Base-by-base conservation (phyloP, 2,888 invertebrate genomes). In the Aporophyla nigra region DNA sequence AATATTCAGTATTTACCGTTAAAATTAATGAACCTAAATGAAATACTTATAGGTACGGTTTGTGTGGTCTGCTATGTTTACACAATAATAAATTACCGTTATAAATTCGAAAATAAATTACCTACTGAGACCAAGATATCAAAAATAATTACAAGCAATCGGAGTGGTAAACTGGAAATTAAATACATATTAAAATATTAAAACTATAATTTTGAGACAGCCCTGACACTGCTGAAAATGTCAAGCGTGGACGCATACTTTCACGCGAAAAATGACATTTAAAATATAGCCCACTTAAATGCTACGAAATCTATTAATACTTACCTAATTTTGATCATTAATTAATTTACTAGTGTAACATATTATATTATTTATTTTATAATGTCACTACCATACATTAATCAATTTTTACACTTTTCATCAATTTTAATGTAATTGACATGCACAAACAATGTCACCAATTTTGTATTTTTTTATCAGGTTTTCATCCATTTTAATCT, bases 161-260 rank as follows among this genome's bases (percentile, higher is more conserved):
- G 54, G 7, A 61, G 54, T 27, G 46, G 27, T 68, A 65, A 74
- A 21, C 74, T 71, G 56, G 49, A 69, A 71, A 81, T 84, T 77
- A 83, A 81, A 80, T 76, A 74, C 67, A 43, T 76, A 72, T 67
- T 77, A 73, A 80, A 82, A 77, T 74, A 61, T 74, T 69, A 73
- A 68, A 82, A 72, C 78, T 74, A 68, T 56, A 66, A 73, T 80
- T 76, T 78, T 53, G 84, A 58, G 87, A 16, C 88, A 89, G 66
- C 90, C 89, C 87, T 90, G 89, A 88, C 83, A 74, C 72, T 70
- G 33, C 80, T 81, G 81, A 76, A 89, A 90, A 90, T 90, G 88
- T 89, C 89, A 89, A 85, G 75, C 71, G 62, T 74, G 51, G 54
- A 80, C 72, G 69, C 83, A 76, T 75, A 83, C 86, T 90, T 89